Evolutionary conservation across 2,888 invertebrate species (phyloP).

Genomic region (Molanna angustata): DNA sequence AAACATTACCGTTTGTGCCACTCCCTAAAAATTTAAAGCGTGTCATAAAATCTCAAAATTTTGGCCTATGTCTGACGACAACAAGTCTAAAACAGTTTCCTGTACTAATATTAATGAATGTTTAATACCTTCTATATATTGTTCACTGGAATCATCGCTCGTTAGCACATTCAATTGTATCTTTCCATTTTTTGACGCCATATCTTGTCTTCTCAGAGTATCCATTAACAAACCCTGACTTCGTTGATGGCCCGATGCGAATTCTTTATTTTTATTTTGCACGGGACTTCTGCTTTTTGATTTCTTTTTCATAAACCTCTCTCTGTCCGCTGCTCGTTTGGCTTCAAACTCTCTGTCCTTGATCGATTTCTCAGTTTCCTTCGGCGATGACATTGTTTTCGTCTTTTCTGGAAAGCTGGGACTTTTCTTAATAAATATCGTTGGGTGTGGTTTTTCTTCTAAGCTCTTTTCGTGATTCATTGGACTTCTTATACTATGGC

Average conservation of each 20-base stretch:
- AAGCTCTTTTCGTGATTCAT: slow-evolving; percentile 21
- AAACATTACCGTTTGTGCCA: slow-evolving; percentile 48
- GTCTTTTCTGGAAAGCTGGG: slow-evolving; percentile 43
- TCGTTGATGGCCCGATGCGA: slow-evolving; percentile 35
- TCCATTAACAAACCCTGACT: slow-evolving; percentile 45
- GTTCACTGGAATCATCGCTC: slow-evolving; percentile 61
- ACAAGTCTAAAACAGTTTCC: not conserved
- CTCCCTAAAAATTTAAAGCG: slow-evolving; percentile 35
- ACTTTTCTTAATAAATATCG: slow-evolving; percentile 28
- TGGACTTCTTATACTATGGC: slow-evolving; percentile 34
- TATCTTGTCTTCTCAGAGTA: slow-evolving; percentile 49
- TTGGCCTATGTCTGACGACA: no score
- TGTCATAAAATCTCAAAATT: not conserved
- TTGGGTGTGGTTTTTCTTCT: slow-evolving; percentile 42
- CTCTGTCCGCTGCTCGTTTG: slow-evolving; percentile 48
- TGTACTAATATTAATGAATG: slow-evolving; percentile 4
- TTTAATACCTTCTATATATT: slow-evolving; percentile 49
- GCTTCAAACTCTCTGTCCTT: slow-evolving; percentile 47
- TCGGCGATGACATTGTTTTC: slow-evolving; percentile 49
- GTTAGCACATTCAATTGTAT: slow-evolving; percentile 57
- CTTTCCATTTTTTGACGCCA: slow-evolving; percentile 51
- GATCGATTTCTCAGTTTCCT: slow-evolving; percentile 46
- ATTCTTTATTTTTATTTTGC: slow-evolving; percentile 45
- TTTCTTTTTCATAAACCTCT: slow-evolving; percentile 51
- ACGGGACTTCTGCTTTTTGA: slow-evolving; percentile 53